Evolutionary conservation across 2,113 vertebrate genomes (phyloP), one percentile per base, ranked within the genome.

Genomic region (Hassar affinis): DNA sequence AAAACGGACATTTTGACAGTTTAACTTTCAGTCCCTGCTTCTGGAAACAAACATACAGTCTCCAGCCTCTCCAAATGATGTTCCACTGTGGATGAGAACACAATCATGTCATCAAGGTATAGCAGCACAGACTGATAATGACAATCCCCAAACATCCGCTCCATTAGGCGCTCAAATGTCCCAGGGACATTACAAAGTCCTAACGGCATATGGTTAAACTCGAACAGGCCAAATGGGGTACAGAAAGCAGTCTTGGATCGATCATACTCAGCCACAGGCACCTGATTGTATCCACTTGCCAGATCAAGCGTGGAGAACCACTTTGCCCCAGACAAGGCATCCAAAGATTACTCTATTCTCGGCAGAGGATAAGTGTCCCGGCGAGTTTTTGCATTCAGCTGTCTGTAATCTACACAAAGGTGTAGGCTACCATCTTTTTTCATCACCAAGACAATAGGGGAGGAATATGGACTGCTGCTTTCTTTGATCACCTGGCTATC

Each of bases 31-130:
- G 22, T 0, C 30, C 17, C 42, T 81, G 45, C 11, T 51, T 52
- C 14, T 85, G 52, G 0, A 85, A 66, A 0, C 54, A 20, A 15
- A 25, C 80, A 80, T 42, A 85, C 69, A 6, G 27, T 38, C 11
- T 80, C 84, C 38, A 85, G 47, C 45, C 78, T 33, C 42, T 85
- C 42, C n/a, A 85, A n/a, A 33, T 85, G 84, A 42, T 85, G 54
- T 10, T 64, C 69, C 3, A 80, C 78, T 1, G 78, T 57, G 4
- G 78, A 3, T 0, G 78, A 85, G 51, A 85, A 85, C 2, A 80
- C 68, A 59, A 80, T 42, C 0, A 52, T 66, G 38, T 85, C 84
- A 38, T 85, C 84, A n/a, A 80, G 54, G 10, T 71, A 79, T 1
- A 84, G 9, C 3, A 84, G 49, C 0, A 84, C 76, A 22, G 83